A percentile compares a stretch with the other conserved stretches of the same genome.
Conservation (phyloP, 2,113 vertebrate genomes). For the Paraplagusia blochii region DNA sequence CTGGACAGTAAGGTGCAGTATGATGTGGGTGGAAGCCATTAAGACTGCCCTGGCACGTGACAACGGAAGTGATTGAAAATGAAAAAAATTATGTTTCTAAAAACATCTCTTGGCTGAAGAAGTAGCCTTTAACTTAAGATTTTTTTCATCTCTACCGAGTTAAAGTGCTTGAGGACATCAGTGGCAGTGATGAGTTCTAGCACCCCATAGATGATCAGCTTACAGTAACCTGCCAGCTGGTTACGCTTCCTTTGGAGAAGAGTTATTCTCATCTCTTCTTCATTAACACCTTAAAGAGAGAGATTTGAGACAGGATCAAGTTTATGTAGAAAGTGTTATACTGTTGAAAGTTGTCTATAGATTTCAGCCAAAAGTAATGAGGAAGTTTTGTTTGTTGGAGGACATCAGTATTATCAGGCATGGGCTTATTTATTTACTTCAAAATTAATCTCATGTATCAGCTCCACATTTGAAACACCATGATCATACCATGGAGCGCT, state of each 20-base stretch:
- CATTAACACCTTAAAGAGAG: constrained; percentile 10
- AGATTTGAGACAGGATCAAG: neutral
- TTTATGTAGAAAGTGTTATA: neutral
- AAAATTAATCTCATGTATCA: too few relatives aligned
- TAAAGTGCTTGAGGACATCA: constrained; percentile 83
- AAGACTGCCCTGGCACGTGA: too few relatives aligned
- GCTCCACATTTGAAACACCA: too few relatives aligned
- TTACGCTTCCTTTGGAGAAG: constrained; percentile 78
- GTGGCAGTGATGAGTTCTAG: constrained; percentile 82
- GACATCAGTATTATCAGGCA: too few relatives aligned
- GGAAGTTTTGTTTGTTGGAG: too few relatives aligned
- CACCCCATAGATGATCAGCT: constrained; percentile 81
- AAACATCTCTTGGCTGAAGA: too few relatives aligned
- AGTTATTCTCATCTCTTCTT: constrained; percentile 63
- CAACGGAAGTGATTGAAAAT: constrained; percentile 1
- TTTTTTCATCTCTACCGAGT: constrained; percentile 73
- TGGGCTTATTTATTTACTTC: too few relatives aligned
- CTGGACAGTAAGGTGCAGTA: too few relatives aligned
- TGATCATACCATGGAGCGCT: constrained; percentile 27
- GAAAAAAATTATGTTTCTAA: too few relatives aligned
- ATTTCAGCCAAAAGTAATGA: too few relatives aligned
- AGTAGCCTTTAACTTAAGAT: neutral
- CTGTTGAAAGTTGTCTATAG: too few relatives aligned
- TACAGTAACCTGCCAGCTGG: constrained; percentile 87
- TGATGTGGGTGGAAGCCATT: too few relatives aligned